Percentiles rank a stretch among this genome's conserved stretches.
Evolutionary conservation across 2,113 vertebrate genomes (phyloP).

Genomic region (Chaenogobius annularis): DNA sequence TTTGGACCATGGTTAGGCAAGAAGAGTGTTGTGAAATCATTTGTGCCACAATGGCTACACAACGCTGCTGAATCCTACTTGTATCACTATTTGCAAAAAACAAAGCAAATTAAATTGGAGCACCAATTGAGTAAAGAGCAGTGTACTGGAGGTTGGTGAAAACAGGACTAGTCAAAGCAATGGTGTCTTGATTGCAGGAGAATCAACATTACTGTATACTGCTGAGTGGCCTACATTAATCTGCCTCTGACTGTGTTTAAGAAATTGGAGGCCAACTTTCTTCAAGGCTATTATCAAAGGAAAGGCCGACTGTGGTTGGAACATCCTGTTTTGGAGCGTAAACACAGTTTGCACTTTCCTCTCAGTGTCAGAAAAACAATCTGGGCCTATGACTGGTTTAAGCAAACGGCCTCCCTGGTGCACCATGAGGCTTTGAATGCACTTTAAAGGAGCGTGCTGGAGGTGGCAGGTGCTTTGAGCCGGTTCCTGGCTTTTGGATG

Average conservation of each 20-base stretch:
- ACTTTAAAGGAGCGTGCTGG: conserved; percentile 17
- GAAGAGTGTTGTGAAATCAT: too few species aligned
- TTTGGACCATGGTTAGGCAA: too few species aligned
- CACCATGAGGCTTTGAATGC: conserved; percentile 25
- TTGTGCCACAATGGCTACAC: too few species aligned
- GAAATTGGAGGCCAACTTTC: conserved; percentile 48
- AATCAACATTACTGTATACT: background rate
- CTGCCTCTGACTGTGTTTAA: conserved; percentile 23
- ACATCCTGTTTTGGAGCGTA: conserved; percentile 72
- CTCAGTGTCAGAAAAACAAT: conserved; percentile 53
- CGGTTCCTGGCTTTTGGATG: conserved; percentile 31
- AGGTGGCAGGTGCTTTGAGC: conserved; percentile 38
- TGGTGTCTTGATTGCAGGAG: too few species aligned
- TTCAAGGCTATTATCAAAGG: conserved; percentile 51
- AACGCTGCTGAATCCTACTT: too few species aligned
- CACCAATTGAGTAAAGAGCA: too few species aligned
- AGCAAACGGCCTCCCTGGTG: conserved; percentile 26
- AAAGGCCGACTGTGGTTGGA: conserved; percentile 51
- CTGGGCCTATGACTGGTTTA: conserved; percentile 31
- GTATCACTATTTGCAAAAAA: too few species aligned
- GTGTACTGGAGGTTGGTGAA: too few species aligned
- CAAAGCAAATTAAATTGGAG: too few species aligned
- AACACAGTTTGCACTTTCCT: conserved; percentile 51
- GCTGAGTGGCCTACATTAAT: background rate
- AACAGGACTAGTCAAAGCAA: too few species aligned